Evolutionary conservation across 2,888 invertebrate genomes (phyloP), one percentile per base, ranked within the genome.

Genomic region (Lampropteryx suffumata): DNA sequence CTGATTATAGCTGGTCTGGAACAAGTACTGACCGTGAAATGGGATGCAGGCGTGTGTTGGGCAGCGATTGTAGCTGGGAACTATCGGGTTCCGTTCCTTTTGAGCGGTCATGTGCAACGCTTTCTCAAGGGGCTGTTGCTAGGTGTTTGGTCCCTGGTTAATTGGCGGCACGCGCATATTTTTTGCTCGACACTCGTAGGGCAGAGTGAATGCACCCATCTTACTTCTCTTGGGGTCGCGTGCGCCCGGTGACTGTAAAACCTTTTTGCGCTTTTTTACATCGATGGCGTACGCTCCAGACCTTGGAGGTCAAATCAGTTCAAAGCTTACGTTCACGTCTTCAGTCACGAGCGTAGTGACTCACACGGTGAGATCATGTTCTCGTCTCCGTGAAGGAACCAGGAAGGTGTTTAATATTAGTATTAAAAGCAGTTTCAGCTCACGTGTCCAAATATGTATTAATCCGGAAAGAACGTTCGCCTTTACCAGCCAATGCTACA

Each of bases 151-250:
- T 73, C 81, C 79, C 82, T 71, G 69, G 61, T 79, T 88, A 89
- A 90, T 86, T 79, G 81, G 62, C 73, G 87, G 87, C 90, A 82
- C 87, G 89, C 79, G 90, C 76, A 79, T 69, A 72, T 76, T 83
- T 84, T 82, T 83, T 80, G 71, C 69, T 50, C 37, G 28, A 10
- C 17, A 27, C 35, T 26, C 47, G 47, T 59, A 60, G 67, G 72
- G 71, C 65, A 64, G 68, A 67, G 76, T 79, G 76, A 80, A 80
- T 75, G 79, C 80, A 76, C 77, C 74, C 74, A 76, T 73, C 42
- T 9, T 34, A 10, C 14, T 71, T 69, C 65, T 67, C 34, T 42
- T 44, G 46, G 57, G 73, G 79, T 78, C 80, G 77, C 80, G 79
- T 81, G 82, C 73, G 75, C 69, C 57, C 64, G 62, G 49, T 61